These are phyloP conservation scores for Platysternon megacephalum DNA, from an alignment of 2,113 vertebrate genomes.

Conservation along the genomic window DNA sequence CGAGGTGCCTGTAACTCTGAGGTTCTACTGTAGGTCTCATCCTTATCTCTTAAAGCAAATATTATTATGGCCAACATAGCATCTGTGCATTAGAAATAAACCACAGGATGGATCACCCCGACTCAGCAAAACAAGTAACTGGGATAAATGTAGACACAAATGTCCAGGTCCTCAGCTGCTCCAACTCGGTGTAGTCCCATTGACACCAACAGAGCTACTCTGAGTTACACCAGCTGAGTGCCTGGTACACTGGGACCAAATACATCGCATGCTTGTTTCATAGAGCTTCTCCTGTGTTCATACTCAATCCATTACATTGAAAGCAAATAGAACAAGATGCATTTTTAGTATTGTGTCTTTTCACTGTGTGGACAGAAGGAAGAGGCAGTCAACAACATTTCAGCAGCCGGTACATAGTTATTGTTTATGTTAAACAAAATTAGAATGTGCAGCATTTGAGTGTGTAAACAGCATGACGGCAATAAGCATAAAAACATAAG, in stretches of 20 bases:
- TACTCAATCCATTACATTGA: conserved; percentile 53
- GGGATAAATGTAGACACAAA: background rate
- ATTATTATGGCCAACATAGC: background rate
- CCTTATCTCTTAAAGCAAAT: background rate
- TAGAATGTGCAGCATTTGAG: conserved; percentile 69
- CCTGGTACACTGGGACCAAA: background rate
- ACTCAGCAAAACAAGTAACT: background rate
- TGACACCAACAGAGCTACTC: conserved; percentile 3
- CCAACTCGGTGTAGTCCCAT: background rate
- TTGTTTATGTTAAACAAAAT: conserved; percentile 77
- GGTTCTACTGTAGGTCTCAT: background rate
- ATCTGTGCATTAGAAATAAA: background rate
- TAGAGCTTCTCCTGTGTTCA: conserved; percentile 25
- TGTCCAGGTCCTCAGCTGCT: background rate
- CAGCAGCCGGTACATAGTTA: conserved; percentile 74
- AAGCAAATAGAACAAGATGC: conserved; percentile 70
- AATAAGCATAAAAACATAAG: conserved; percentile 73
- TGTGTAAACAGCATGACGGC: conserved; percentile 73
- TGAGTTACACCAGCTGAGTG: background rate
- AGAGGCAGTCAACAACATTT: conserved; percentile 73
- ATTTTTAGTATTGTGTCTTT: conserved; percentile 72
- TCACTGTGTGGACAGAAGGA: conserved; percentile 74
- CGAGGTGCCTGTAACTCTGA: too few species aligned
- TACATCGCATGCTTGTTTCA: conserved; percentile 27
- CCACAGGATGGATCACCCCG: background rate